Base-by-base conservation (phyloP, 2,888 invertebrate species). In the Lithophane leautieri region DNA sequence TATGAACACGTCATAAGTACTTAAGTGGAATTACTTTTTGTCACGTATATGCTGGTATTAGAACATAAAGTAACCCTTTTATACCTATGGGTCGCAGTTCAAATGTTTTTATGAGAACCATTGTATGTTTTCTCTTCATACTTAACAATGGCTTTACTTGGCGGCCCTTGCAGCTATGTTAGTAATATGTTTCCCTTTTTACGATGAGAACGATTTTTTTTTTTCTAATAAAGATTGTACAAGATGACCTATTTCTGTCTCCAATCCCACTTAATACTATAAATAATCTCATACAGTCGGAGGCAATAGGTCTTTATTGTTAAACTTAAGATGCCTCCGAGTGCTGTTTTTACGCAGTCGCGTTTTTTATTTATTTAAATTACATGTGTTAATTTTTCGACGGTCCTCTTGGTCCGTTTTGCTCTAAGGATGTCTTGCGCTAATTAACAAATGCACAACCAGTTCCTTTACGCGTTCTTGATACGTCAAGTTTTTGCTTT, bases 391-490 rank as follows among this genome's bases (percentile, higher is more conserved):
- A 54, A n/a, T 9, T 40, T 71, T 67, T 60, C 22, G 44, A 14
- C n/a, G 7, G 54, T 28, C 8, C 11, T 58, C 44, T 67, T 52
- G 28, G 16, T 50, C 54, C 63, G 80, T 67, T 79, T 73, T 84
- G 60, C 28, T 70, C 16, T 69, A 69, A 73, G 73, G 61, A 67
- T 60, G 73, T 73, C 61, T 47, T 83, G 82, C 73, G 34, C 73
- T 83, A 61, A 76, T 81, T 85, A 81, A 19, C 70, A 81, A 71
- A 69, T 47, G 61, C 28, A 58, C 52, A 80, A 85, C 82, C 68
- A 61, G 82, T 81, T 82, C 25, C 70, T 84, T 76, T 25, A 69
- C 47, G 65, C 73, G 68, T 69, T 65, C 71, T 65, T 73, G 58
- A 69, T 73, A 58, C 50, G 65, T 14, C 50, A 63, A 61, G 44